Base-by-base conservation (phyloP, 2,888 invertebrate genomes). In the Axea sp. region DNA sequence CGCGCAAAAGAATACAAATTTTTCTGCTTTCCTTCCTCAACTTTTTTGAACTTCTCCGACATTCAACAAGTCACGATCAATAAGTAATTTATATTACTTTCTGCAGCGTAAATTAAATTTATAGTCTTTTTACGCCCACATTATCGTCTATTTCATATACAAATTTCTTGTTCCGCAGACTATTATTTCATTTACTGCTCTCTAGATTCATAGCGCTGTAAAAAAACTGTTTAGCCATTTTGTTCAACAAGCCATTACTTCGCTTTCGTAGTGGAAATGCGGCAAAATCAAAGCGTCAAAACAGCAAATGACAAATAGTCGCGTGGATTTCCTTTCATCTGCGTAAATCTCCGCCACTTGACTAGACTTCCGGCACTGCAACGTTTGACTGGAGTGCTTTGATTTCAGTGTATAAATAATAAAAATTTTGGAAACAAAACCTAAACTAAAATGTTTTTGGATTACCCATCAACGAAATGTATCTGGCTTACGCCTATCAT, bases 321-420 rank as follows among this genome's bases (percentile, higher is more conserved):
- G 75, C 65, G 75, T 81, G 78, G 80, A 81, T 82, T 81, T 80
- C 76, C 79, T 75, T 72, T 68, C 71, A 55, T 65, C 72, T 60
- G 30, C 49, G 41, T 62, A 41, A 59, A 65, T 73, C 68, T 65
- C 72, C 62, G 68, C 51, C 68, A 67, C 73, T 80, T 81, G 82
- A 81, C 82, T 78, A 81, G 78, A 83, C 82, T 83, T 83, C 82
- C 83, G 83, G 75, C 79, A 73, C 78, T 79, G 73, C 64, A 71
- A 53, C 72, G 55, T 22, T 31, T 1, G 15, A 3, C 47, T 71
- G 55, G 72, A 76, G 39, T 47, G 60, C 35, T 33, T 62, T 8
- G 45, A 31, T 51, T 11, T 26, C 12, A 28, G 17, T 26, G 41
- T 64, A 57, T 64, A 26, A 59, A 43, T 53, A 60, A 47, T 51